Conservation (phyloP, 2,113 vertebrate species). For the Mesocricetus auratus region DNA sequence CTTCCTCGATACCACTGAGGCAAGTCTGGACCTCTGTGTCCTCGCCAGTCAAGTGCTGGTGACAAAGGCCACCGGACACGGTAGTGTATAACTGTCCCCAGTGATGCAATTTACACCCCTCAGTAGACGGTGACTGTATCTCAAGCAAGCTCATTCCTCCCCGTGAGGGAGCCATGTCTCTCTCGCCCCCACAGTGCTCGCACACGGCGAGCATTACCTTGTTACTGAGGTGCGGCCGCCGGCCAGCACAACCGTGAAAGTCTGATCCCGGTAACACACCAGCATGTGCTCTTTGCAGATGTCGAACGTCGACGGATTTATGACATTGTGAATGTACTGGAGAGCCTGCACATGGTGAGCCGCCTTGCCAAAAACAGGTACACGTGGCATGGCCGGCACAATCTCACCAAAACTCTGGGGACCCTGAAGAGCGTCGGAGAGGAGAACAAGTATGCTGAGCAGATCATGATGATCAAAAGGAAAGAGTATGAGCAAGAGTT, state of each 20-base stretch:
- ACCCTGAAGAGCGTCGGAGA: conserved; percentile 91
- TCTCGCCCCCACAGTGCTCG: not conserved
- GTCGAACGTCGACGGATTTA: conserved; percentile 97
- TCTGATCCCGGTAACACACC: not conserved
- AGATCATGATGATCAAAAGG: conserved; percentile 94
- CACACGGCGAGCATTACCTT: not conserved
- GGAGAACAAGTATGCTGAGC: conserved; percentile 91
- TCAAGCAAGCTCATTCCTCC: not conserved
- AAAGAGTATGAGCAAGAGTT: conserved; percentile 88
- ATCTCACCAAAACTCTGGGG: conserved; percentile 93
- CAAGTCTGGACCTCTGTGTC: not conserved
- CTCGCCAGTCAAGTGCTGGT: not conserved
- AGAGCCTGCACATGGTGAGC: conserved; percentile 99
- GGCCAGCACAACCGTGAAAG: not conserved
- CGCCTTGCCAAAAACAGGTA: conserved; percentile 97
- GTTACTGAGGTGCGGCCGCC: not conserved
- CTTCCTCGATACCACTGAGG: not conserved
- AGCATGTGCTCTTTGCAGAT: conserved; percentile 81
- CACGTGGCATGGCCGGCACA: conserved; percentile 93
- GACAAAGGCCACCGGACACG: not conserved
- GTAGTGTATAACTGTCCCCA: not conserved
- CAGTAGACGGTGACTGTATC: not conserved
- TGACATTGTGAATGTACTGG: conserved; percentile 97
- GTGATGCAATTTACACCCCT: not conserved
- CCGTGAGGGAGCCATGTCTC: not conserved